Conservation (phyloP, 2,113 vertebrate species). For the Chaetops frenatus region DNA sequence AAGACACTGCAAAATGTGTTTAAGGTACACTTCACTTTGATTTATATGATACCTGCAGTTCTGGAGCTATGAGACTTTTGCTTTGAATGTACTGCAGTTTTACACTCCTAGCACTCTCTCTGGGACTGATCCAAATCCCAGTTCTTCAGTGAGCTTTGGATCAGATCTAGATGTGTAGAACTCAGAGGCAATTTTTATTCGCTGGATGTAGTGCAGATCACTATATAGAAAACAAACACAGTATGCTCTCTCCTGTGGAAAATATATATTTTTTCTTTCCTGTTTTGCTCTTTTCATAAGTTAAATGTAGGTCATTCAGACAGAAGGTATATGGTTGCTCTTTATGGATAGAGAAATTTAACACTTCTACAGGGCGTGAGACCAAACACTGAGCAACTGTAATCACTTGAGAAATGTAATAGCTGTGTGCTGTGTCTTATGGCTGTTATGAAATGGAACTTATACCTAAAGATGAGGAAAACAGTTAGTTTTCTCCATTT, state of each 20-base stretch:
- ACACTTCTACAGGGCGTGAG: conserved; percentile 42
- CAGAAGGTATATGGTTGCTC: conserved; percentile 22
- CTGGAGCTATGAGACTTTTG: conserved; percentile 22
- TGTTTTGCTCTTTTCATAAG: conserved; percentile 16
- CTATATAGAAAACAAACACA: conserved; percentile 35
- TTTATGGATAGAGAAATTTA: conserved; percentile 27
- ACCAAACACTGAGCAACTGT: conserved; percentile 53
- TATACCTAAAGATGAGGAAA: conserved; percentile 68
- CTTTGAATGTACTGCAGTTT: conserved; percentile 28
- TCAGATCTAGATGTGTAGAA: background rate
- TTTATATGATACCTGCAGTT: conserved; percentile 11
- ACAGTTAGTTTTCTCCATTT: conserved; percentile 63
- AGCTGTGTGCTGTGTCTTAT: conserved; percentile 55
- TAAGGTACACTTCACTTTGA: conserved; percentile 27
- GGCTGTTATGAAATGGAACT: conserved; percentile 62
- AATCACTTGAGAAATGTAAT: conserved; percentile 63
- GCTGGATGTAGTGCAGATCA: conserved; percentile 7
- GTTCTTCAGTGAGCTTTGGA: conserved; percentile 30
- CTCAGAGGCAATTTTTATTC: conserved; percentile 26
- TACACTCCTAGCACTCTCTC: conserved; percentile 51
- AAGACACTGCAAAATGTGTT: background rate
- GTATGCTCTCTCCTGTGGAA: background rate
- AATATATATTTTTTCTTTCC: conserved; percentile 37
- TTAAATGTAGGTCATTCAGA: conserved; percentile 50
- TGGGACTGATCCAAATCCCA: conserved; percentile 45